Evolutionary conservation across 2,888 invertebrate species (phyloP), one percentile per base, ranked within the genome.

Genomic region (Himalopsyche japonica): DNA sequence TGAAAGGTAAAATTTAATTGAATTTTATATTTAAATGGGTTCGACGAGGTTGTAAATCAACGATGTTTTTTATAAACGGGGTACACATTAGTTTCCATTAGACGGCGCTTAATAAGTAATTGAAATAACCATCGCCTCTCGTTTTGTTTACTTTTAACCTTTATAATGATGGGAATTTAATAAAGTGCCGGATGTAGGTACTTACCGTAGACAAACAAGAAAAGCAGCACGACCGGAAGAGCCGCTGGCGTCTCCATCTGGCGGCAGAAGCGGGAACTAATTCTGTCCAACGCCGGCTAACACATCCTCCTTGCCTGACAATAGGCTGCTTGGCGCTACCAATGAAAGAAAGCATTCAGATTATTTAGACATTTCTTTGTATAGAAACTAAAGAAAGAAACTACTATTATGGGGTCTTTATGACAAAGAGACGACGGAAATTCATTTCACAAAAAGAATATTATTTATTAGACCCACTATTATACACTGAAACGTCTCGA

Each of bases 171-270:
- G 76, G 76, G 79, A 85, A 86, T 84, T 86, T 85, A 85, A 86
- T 86, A 86, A 86, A 83, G 80, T 34, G 76, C 79, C 83, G 86
- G 86, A 86, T 82, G 83, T 70, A 57, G 76, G 81, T 85, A 86
- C 87, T 87, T 84, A 87, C 87, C 86, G 57, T 85, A 84, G 82
- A 85, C 85, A 83, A 87, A 85, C 84, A 85, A 83, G 32, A 86
- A 80, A 47, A 84, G 76, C 30, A 84, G 82, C 47, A 80, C 83
- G 76, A 79, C 85, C 86, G 86, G 86, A 86, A 86, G 84, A 48
- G 83, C 84, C 82, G 80, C 20, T 76, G 84, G 82, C 82, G 82
- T 79, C 87, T 79, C 87, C 87, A 87, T 87, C 84, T 86, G 87
- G 76, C 84, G 85, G 85, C 84, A 82, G 84, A 49, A 47, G 34